Conservation (phyloP, 2,113 vertebrate genomes). For the Xiphophorus maculatus region DNA sequence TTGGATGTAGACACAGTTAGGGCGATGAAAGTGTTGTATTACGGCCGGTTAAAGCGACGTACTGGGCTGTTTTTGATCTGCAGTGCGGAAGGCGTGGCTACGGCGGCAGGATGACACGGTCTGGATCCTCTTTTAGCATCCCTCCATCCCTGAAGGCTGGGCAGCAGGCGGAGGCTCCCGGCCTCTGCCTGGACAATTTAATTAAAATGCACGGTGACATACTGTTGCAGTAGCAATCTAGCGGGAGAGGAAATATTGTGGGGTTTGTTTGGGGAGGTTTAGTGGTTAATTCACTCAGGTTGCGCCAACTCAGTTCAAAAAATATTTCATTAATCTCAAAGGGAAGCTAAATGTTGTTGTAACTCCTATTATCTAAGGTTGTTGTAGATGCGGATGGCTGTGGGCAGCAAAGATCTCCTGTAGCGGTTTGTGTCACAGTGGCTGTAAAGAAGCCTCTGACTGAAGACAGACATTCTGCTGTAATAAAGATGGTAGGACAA, state of each 20-base stretch:
- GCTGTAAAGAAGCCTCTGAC: too few species aligned
- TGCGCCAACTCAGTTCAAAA: too few species aligned
- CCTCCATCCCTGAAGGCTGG: slow-evolving; percentile 36
- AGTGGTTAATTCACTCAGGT: background rate
- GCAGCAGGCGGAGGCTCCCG: slow-evolving; percentile 19
- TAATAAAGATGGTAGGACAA: background rate
- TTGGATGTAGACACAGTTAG: background rate
- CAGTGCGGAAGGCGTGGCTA: slow-evolving; percentile 79
- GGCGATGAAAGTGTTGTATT: slow-evolving; percentile 16
- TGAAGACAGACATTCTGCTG: background rate
- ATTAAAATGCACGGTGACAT: slow-evolving; percentile 51
- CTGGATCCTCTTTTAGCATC: slow-evolving; percentile 64
- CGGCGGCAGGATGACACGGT: slow-evolving; percentile 41
- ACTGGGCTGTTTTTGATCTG: slow-evolving; percentile 72
- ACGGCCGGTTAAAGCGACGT: slow-evolving; percentile 30
- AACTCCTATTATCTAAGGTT: too few species aligned
- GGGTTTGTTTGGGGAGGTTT: slow-evolving; percentile 22
- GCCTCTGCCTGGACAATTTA: slow-evolving; percentile 48
- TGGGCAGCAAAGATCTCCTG: too few species aligned
- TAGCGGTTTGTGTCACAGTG: too few species aligned
- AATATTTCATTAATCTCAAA: too few species aligned
- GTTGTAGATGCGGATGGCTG: too few species aligned
- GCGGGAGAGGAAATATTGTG: background rate
- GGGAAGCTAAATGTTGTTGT: too few species aligned
- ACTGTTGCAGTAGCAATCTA: slow-evolving; percentile 27